Evolutionary conservation across 2,797 vertebrate species (phyloP), one percentile per base, ranked within the genome.

Genomic region (Rachycentron canadum): DNA sequence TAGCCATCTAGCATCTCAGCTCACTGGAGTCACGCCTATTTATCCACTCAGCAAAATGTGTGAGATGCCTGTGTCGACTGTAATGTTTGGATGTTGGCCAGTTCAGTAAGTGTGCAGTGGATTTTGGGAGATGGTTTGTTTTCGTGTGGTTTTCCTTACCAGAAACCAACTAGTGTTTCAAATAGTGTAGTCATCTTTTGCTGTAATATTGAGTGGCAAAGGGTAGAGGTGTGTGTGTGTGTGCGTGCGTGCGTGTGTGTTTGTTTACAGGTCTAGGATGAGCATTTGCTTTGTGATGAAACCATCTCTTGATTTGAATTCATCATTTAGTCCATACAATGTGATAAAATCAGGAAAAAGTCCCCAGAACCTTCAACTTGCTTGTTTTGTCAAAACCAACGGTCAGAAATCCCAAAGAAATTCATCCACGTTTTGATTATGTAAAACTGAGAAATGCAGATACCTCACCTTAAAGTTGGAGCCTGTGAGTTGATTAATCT

Each of bases 41-140:
- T 45, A 66, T 74, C 64, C 69, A 71, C 74, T 83, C 81, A 79
- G 82, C 69, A 69, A 34, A 79, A 69, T 58, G 16, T 83, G 78
- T 60, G 41, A 62, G 59, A 55, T 60, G 49, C 67, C 80, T 74
- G 10, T 36, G 58, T 52, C 50, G 7, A 23, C 62, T 68, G 47
- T 64, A 34, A 40, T 60, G 47, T 69, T 66, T 84, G 68, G 65
- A 76, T 76, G 73, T 0, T 41, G 40, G 49, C 71, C 81, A 75
- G 19, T 26, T 59, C 28, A 38, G 8, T 38, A 2, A n/a, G 21
- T 64, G 23, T 55, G 5, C 19, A 45, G 4, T 23, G n/a, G 21
- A 0, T 50, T 50, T 21, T 28, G 47, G 12, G 9, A 25, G 26
- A 30, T 21, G 28, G 7, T 30, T 40, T 40, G 13, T 25, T 45